Percentiles rank a stretch among this genome's conserved stretches.
Conservation (phyloP, 1,140 invertebrate species). For the Scylla paramamosain region DNA sequence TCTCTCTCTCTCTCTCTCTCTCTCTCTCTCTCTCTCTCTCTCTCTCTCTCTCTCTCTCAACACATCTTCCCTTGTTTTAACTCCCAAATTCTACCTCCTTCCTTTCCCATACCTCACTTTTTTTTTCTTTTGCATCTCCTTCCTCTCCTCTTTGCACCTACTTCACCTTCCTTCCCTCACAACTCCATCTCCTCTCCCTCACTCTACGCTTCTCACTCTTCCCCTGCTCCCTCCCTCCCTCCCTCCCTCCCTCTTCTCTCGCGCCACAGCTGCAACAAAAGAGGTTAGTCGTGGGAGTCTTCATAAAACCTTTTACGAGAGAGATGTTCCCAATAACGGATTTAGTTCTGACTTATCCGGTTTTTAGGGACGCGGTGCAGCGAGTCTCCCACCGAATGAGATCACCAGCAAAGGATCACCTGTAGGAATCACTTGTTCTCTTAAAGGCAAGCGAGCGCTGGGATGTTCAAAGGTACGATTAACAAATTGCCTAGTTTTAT, state of each 20-base stretch:
- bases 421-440: neutral
- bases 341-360: neutral
- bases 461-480: neutral
- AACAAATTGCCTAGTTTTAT: neutral
- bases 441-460: neutral
- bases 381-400: neutral
- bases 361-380: neutral
- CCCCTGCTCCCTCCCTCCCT: neutral
- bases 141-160: neutral
- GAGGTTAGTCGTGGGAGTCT: neutral
- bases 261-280: neutral
- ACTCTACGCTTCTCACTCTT: neutral
- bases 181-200: neutral
- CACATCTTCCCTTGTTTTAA: no score
- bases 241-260: neutral
- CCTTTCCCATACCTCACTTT: neutral
- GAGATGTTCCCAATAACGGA: constrained; percentile 13
- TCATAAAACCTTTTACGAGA: neutral
- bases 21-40: neutral
- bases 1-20: constrained; percentile 24
- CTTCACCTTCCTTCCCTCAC: neutral
- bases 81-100: neutral
- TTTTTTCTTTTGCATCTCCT: neutral
- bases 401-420: no score
- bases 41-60: constrained; percentile 49